Base-by-base conservation (phyloP, 2,113 vertebrate genomes). In the Chaetorhynchus papuensis region DNA sequence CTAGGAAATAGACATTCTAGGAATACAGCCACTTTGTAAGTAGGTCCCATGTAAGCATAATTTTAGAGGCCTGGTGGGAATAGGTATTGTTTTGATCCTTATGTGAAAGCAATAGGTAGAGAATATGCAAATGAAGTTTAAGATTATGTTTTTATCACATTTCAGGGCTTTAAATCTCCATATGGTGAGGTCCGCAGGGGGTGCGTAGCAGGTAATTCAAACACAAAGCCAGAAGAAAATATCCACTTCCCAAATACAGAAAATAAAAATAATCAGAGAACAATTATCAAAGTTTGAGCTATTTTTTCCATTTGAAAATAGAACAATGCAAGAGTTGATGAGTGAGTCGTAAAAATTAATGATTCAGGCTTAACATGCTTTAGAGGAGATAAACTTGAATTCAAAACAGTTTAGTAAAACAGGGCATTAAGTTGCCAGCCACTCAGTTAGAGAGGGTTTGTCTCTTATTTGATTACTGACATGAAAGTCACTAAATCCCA, bases 401-500 rank as follows among this genome's bases (percentile, higher is more conserved):
- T 89, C 91, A 92, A 89, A 90, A 75, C 23, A 19, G 74, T 20
- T 83, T 94, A 45, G 50, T 14, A 45, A 65, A 95, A 78, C 50
- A 75, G 44, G 9, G 11, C 31, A 44, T 59, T 39, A 95, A 70
- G 50, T 80, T 93, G 49, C 47, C 92, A 94, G 76, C 63, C 71
- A 74, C 68, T 19, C 66, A 89, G 52, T 64, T 56, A 89, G 83
- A 52, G 53, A 71, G 33, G 44, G 39, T 91, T 92, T 93, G 87
- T 45, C 88, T 96, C 89, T 90, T 72, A 92, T 45, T 92, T 96
- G 94, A 91, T 80, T 90, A 96, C 78, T 87, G 83, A 74, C 95
- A 93, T 69, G 79, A 94, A 96, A 97, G 95, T 96, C 83, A 95
- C 88, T 92, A 94, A 98, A 93, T 92, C 71, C 42, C 80, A 94